Evolutionary conservation across 1,140 invertebrate genomes (phyloP), one percentile per base, ranked within the genome.

Genomic region (Drosophila rufa): DNA sequence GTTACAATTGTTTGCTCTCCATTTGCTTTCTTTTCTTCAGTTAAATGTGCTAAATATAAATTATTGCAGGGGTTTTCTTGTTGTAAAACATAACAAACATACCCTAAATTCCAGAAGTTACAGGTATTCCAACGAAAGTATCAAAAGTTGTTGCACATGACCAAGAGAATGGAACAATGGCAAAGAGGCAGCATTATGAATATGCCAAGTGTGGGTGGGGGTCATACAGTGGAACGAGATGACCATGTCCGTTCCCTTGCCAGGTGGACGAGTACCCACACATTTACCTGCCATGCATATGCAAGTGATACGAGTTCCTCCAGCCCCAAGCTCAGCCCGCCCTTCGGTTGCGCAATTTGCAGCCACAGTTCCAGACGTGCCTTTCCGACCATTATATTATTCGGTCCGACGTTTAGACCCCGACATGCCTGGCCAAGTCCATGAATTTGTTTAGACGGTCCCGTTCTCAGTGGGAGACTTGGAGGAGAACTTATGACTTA

Each of bases 121-220:
- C 36, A 22, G 8, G 36, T n/a, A 56, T 3, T 3, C 7, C 14
- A 56, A 56, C 19, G 60, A 76, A 58, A 51, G 45, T 30, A 60
- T 50, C 45, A 78, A 57, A 78, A 78, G 55, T 78, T 60, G 74
- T 70, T 83, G 46, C 69, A 75, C 80, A 79, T 71, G 66, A 66
- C 66, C 69, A 73, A 42, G 40, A 75, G 64, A 80, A 67, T 58
- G 57, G 79, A 79, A 79, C 83, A 87, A 87, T 75, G 79, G 48
- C 50, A 33, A 33, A 64, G 30, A 75, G 70, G 64, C 64, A 77
- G 65, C 75, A 78, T 78, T 78, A 77, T 78, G 75, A 78, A 78
- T 78, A 69, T 78, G 56, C 74, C 64, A 77, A 42, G 56, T 38
- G 64, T 14, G n/a, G 42, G 2, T 47, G 47, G 38, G 71, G 42